These are phyloP conservation scores for Hydrozoanthus tunicans DNA, from an alignment of 64 coral and sea anemone species.

Conservation along the genomic window DNA sequence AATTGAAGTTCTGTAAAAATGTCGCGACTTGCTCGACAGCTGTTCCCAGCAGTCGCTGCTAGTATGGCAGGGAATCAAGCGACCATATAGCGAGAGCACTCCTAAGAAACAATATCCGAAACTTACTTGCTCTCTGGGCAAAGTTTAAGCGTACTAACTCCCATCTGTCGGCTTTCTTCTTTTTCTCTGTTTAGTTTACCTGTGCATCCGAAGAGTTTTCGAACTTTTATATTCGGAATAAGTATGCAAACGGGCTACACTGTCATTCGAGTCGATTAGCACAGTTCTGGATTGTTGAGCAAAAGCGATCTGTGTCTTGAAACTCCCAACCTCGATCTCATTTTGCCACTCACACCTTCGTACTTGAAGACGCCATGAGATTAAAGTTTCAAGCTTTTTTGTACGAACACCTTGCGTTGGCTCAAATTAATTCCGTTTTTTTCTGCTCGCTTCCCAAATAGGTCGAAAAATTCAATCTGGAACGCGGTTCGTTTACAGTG, in stretches of 20 bases:
- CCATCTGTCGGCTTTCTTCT: constrained; percentile 24
- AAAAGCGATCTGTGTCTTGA: neutral
- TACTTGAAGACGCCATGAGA: constrained; percentile 4
- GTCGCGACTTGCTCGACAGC: constrained; percentile 23
- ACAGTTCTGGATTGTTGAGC: neutral
- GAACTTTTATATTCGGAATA: neutral
- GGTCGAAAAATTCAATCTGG: too few species aligned
- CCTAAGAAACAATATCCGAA: neutral
- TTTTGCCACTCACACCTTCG: neutral
- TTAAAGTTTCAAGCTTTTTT: neutral
- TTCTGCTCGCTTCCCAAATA: too few species aligned
- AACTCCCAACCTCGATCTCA: too few species aligned
- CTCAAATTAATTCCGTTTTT: neutral
- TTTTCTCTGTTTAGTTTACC: neutral
- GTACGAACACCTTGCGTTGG: constrained; percentile 12
- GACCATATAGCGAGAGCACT: neutral
- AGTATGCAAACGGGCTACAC: neutral
- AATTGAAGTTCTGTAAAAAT: neutral
- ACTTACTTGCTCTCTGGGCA: constrained; percentile 27
- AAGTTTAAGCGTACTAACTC: neutral
- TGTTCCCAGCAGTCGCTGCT: neutral
- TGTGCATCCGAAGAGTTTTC: neutral
- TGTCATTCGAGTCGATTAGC: neutral
- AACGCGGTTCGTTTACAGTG: neutral
- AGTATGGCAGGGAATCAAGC: neutral